Conservation (phyloP, 2,888 invertebrate species). For the Arctia plantaginis region DNA sequence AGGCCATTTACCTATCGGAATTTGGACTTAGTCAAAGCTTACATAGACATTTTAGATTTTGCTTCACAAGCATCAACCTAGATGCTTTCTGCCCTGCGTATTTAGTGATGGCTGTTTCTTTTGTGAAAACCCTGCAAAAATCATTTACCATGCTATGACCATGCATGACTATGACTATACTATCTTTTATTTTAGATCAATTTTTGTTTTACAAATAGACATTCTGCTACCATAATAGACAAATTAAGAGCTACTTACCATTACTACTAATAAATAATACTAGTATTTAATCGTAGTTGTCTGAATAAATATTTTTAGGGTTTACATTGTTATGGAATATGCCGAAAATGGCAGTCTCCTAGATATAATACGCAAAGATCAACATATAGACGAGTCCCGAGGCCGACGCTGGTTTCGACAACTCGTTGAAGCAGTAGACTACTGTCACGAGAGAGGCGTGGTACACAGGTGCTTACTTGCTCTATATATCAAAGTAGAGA, state of each 20-base stretch:
- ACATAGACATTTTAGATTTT: neutral
- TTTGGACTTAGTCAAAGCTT: too few relatives aligned
- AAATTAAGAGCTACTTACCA: neutral
- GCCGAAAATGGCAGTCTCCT: conserved; percentile 93
- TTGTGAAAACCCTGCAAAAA: neutral
- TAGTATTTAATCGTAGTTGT: neutral
- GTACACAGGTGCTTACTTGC: conserved; percentile 89
- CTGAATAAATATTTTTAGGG: conserved; percentile 77
- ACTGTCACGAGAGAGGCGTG: conserved; percentile 92
- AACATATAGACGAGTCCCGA: conserved; percentile 89
- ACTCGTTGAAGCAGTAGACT: conserved; percentile 90
- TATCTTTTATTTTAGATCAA: neutral
- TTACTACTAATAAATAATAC: neutral
- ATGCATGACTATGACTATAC: too few relatives aligned
- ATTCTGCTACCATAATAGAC: neutral
- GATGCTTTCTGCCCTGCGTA: neutral
- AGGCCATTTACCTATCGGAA: neutral
- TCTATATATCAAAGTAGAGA: neutral
- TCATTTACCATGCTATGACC: too few relatives aligned
- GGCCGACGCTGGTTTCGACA: conserved; percentile 91
- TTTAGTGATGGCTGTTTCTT: neutral
- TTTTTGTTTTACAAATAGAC: neutral
- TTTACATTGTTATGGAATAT: conserved; percentile 94
- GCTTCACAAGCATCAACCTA: neutral
- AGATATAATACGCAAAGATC: conserved; percentile 91